Percentiles rank a stretch among this genome's conserved stretches.
phyloP scores from a whole-genome alignment of 2,888 invertebrate genomes.

The Exocentrus adspersus region DNA sequence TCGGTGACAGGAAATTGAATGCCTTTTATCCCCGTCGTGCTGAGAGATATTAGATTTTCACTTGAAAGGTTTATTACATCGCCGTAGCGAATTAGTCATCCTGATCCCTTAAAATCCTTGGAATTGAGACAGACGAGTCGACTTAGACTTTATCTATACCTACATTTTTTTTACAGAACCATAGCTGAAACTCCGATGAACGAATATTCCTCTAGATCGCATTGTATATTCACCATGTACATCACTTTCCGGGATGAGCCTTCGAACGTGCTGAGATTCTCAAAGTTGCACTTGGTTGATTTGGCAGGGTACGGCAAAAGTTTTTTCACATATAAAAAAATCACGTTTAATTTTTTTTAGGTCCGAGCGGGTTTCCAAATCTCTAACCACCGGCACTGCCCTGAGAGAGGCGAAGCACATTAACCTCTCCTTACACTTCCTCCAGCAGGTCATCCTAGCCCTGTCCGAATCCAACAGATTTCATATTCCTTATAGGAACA shows the following conservation, averaged over 20 bases:
- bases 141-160: background rate
- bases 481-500: constrained; percentile 66
- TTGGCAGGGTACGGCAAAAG: constrained; percentile 69
- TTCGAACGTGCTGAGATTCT: constrained; percentile 52
- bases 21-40: background rate
- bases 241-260: constrained; percentile 60
- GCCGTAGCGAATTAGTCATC: too few relatives aligned
- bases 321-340: too few relatives aligned
- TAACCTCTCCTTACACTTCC: constrained; percentile 67
- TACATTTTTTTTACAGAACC: constrained; percentile 55
- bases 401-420: constrained; percentile 67
- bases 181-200: constrained; percentile 68
- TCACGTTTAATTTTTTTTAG: constrained; percentile 50
- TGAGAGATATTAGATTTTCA: background rate
- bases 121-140: too few relatives aligned
- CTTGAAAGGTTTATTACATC: too few relatives aligned
- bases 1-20: constrained; percentile 42
- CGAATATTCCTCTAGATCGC: constrained; percentile 66
- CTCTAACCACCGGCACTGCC: constrained; percentile 62
- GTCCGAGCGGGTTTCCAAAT: constrained; percentile 66
- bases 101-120: too few relatives aligned
- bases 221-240: constrained; percentile 68
- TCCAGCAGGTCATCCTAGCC: constrained; percentile 66
- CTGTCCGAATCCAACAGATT: constrained; percentile 57
- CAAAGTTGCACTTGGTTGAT: constrained; percentile 68